Evolutionary conservation across 2,888 invertebrate genomes (phyloP).

Genomic region (Eupithecia insigniata): DNA sequence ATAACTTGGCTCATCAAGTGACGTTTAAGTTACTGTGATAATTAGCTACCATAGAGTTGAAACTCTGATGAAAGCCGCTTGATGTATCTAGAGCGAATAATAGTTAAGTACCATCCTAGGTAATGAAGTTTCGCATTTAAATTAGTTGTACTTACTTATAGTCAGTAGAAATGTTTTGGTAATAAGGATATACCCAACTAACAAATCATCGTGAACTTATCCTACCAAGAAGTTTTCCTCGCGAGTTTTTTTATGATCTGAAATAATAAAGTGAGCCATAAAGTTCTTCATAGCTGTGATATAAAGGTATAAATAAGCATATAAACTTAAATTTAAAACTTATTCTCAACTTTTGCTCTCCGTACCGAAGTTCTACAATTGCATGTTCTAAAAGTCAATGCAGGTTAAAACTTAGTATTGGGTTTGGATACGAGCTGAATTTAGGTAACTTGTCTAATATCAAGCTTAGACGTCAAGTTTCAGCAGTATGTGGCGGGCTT

Average conservation of each 20-base stretch:
- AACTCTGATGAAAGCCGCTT: conserved; percentile 5
- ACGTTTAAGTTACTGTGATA: conserved; percentile 23
- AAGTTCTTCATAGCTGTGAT: not conserved
- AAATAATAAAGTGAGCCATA: not conserved
- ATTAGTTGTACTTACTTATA: no score
- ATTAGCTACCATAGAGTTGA: conserved; percentile 16
- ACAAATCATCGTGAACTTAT: not conserved
- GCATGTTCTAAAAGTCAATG: conserved; percentile 7
- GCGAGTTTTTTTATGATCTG: not conserved
- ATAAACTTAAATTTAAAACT: not conserved
- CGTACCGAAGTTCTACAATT: conserved; percentile 7
- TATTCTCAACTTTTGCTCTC: not conserved
- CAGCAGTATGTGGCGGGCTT: conserved; percentile 26
- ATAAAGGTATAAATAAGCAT: not conserved
- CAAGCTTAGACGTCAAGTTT: conserved; percentile 39
- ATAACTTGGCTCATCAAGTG: conserved; percentile 20
- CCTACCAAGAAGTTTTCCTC: not conserved
- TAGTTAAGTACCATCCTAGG: not conserved
- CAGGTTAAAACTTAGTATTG: not conserved
- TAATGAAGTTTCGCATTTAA: not conserved
- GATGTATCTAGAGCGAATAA: not conserved
- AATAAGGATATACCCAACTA: no score
- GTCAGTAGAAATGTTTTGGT: no score
- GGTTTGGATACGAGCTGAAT: not conserved
- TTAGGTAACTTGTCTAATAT: conserved; percentile 44